Evolutionary conservation across 2,113 vertebrate genomes (phyloP).

Genomic region (Siphamia tubifer): DNA sequence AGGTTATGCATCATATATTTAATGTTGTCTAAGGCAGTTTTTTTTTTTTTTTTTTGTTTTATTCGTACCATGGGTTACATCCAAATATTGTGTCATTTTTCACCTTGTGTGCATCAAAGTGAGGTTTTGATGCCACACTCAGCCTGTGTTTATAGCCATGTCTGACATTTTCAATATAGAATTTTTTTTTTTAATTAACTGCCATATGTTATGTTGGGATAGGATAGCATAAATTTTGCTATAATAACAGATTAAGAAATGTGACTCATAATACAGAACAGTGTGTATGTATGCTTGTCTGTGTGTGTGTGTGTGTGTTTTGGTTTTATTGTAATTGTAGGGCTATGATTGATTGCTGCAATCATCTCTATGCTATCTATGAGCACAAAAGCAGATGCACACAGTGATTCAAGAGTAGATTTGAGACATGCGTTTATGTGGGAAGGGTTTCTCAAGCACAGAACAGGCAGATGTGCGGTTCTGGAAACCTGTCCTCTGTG

Average conservation of each 20-base stretch:
- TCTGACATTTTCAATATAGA: constrained; percentile 18
- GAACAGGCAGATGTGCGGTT: constrained; percentile 34
- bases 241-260: constrained; percentile 44
- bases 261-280: constrained; percentile 37
- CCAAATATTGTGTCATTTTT: background rate
- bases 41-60: too few species aligned
- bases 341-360: constrained; percentile 64
- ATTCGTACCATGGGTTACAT: background rate
- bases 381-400: constrained; percentile 76
- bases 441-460: constrained; percentile 54
- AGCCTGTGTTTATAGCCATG: constrained; percentile 16
- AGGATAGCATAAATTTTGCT: constrained; percentile 27
- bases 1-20: constrained; percentile 4
- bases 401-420: constrained; percentile 37
- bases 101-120: background rate
- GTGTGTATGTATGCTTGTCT: constrained; percentile 8
- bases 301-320: constrained; percentile 12
- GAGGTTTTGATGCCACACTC: background rate
- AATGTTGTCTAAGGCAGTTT: too few species aligned
- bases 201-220: constrained; percentile 33
- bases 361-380: constrained; percentile 68
- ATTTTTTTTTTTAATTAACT: background rate
- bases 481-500: constrained; percentile 44
- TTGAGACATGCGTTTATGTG: constrained; percentile 25
- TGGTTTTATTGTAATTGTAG: constrained; percentile 58